These are phyloP conservation scores for Glyptemys insculpta DNA, from an alignment of 2,797 vertebrate genomes.

Conservation along the genomic window DNA sequence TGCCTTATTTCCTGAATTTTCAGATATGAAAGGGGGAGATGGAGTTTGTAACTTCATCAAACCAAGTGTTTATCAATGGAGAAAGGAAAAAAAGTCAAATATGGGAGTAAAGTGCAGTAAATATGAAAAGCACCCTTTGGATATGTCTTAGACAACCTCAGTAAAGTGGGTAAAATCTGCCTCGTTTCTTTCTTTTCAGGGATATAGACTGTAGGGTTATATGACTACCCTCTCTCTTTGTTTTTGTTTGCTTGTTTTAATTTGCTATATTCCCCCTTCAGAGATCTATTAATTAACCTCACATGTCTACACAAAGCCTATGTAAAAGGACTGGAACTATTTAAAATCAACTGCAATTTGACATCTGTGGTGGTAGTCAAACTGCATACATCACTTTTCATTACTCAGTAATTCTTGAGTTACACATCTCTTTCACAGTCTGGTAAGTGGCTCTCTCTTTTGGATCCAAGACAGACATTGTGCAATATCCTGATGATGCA, in stretches of 20 bases:
- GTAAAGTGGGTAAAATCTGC: not conserved
- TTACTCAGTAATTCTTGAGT: not conserved
- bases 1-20: slow-evolving; percentile 45
- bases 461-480: too few species aligned
- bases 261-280: not conserved
- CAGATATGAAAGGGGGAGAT: not conserved
- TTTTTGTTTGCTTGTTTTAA: not conserved
- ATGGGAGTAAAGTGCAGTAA: not conserved
- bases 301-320: not conserved
- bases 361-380: not conserved
- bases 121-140: not conserved
- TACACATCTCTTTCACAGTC: too few species aligned
- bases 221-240: not conserved
- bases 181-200: not conserved
- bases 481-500: too few species aligned
- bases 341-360: not conserved
- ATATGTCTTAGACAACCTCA: not conserved
- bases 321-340: not conserved
- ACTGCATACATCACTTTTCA: not conserved
- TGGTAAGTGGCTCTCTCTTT: too few species aligned
- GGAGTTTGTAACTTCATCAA: not conserved
- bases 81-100: slow-evolving; percentile 29
- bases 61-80: not conserved
- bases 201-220: not conserved
- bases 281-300: not conserved